Base-by-base conservation (phyloP, 2,888 invertebrate genomes). In the Caenorhabditis parvicauda region DNA sequence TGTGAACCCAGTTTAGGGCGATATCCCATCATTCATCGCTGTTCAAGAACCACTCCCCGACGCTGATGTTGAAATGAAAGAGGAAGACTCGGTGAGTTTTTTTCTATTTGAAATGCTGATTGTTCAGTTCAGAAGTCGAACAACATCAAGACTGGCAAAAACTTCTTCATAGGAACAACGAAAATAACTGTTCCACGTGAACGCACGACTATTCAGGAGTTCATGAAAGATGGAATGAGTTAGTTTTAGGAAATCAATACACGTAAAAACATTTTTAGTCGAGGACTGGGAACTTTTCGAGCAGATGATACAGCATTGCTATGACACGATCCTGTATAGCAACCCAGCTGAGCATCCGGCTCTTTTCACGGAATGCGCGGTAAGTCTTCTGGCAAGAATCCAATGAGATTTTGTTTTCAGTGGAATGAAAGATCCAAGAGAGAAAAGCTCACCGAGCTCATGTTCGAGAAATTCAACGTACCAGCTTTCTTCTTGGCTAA, bases 231-330 rank as follows among this genome's bases (percentile, higher is more conserved):
- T 74, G 94, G 96, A 44, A 93, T 95, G 89, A 89, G 85, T 85
- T 67, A 70, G 82, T 58, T 42, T 32, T 27, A 2, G 49, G 21
- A 35, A 35, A 19, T 4, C 9, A 41, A 47, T 32, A 35, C 17
- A 27, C 38, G 35, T 42, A 4, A 44, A 25, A 12, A 14, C 2
- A 53, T 46, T 67, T n/a, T 28, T 70, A 84, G 85, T 99, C 43
- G 96, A 98, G 77, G 94, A 98, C 83, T 98, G 96, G 96, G 95
- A 96, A 81, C 85, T 94, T 60, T 98, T 98, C 84, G 98, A 98
- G 83, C 91, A 92, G 83, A 90, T 95, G 45, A 81, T 88, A 25
- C 94, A 98, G 81, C 92, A 96, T 82, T 89, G 92, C 0, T 96
- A 96, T 82, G 88, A 89, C 39, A 91, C 91, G 84, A 89, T 93